These are phyloP conservation scores for Nephrotoma flavescens DNA, from an alignment of 2,888 invertebrate genomes.

Conservation along the genomic window DNA sequence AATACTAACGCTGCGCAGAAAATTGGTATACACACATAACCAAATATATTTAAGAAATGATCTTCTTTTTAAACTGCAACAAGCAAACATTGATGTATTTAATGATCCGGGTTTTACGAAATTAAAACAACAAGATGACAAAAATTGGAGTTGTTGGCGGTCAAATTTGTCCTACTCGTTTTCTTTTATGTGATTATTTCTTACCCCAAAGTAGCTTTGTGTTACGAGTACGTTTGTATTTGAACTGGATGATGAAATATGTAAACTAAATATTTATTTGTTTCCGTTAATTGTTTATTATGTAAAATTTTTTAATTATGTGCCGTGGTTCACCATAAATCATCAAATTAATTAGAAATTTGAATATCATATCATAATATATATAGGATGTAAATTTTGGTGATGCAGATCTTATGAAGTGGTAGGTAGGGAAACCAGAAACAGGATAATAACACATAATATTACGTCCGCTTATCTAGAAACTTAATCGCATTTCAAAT, in stretches of 20 bases:
- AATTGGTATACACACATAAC: too few relatives aligned
- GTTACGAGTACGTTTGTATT: background rate
- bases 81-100: background rate
- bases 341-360: background rate
- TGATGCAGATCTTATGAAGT: too few relatives aligned
- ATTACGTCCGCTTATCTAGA: background rate
- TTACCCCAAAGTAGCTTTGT: background rate
- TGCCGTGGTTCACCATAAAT: background rate
- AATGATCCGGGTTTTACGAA: background rate
- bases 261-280: background rate
- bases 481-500: background rate
- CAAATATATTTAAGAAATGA: too few relatives aligned
- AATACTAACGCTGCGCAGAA: too few relatives aligned
- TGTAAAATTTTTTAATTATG: background rate
- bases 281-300: background rate
- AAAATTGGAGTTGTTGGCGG: background rate
- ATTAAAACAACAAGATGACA: background rate
- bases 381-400: background rate
- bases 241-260: background rate
- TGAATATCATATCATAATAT: background rate
- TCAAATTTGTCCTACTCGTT: background rate
- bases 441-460: background rate
- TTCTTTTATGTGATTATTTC: background rate
- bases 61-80: background rate
- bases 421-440: too few relatives aligned